These are phyloP conservation scores for Athene cunicularia DNA, from an alignment of 2,113 vertebrate genomes.

Conservation along the genomic window DNA sequence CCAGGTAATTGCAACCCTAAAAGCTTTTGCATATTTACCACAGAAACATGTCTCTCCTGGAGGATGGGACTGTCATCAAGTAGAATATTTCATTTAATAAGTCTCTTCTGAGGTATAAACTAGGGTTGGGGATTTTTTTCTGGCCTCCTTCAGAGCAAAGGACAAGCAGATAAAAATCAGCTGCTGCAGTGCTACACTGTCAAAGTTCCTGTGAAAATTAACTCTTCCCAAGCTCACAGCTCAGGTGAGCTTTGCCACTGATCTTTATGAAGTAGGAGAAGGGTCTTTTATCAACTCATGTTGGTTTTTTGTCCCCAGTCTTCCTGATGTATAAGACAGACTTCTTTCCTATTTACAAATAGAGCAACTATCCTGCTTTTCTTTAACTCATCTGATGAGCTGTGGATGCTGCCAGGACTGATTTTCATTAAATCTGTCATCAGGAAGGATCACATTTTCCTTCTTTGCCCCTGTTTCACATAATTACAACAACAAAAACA, in stretches of 20 bases:
- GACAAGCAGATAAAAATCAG: conserved; percentile 63
- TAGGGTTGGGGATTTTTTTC: not conserved
- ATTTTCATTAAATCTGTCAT: conserved; percentile 25
- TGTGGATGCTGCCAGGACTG: not conserved
- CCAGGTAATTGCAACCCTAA: conserved; percentile 32
- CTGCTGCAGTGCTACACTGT: not conserved
- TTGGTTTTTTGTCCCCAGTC: not conserved
- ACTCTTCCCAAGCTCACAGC: conserved; percentile 23
- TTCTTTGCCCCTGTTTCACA: not conserved
- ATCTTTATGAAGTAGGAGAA: not conserved
- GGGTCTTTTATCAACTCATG: not conserved
- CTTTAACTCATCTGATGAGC: conserved; percentile 8
- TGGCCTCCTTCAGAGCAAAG: conserved; percentile 40
- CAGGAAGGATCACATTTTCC: not conserved
- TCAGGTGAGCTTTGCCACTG: not conserved
- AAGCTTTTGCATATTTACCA: conserved; percentile 42
- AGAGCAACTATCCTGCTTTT: not conserved
- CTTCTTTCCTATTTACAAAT: conserved; percentile 12
- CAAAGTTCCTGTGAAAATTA: conserved; percentile 40
- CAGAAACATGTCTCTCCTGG: conserved; percentile 7
- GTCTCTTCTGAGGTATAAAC: conserved; percentile 5
- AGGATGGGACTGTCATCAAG: conserved; percentile 16
- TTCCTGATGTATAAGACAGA: not conserved
- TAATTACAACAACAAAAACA: not conserved
- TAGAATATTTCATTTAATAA: conserved; percentile 52